These are phyloP conservation scores for Parnassius smintheus DNA, from an alignment of 2,888 invertebrate genomes.

Conservation along the genomic window DNA sequence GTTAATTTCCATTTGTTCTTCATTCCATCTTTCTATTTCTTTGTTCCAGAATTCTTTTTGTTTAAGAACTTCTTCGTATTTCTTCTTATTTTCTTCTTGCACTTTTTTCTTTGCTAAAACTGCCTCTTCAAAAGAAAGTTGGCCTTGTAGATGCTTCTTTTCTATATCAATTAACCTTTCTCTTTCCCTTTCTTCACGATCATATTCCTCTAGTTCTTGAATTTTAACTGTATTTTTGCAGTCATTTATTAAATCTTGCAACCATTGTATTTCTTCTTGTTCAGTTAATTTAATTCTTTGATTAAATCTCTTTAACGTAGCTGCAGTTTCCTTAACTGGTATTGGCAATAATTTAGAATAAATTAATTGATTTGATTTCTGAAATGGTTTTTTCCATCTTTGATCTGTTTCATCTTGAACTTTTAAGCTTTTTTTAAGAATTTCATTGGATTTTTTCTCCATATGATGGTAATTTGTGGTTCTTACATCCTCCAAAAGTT, in stretches of 20 bases:
- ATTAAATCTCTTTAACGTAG: slow-evolving; percentile 76
- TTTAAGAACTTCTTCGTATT: slow-evolving; percentile 71
- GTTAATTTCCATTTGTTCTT: slow-evolving; percentile 70
- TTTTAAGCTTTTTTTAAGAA: slow-evolving; percentile 44
- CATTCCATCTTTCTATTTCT: slow-evolving; percentile 77
- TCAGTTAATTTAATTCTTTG: slow-evolving; percentile 69
- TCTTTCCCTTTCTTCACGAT: slow-evolving; percentile 69
- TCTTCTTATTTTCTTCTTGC: slow-evolving; percentile 70
- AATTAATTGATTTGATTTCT: slow-evolving; percentile 37
- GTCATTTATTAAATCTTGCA: slow-evolving; percentile 71
- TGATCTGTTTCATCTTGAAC: slow-evolving; percentile 51
- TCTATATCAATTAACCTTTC: slow-evolving; percentile 77
- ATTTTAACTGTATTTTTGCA: slow-evolving; percentile 64
- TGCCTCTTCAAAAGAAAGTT: slow-evolving; percentile 82
- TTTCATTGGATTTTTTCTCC: slow-evolving; percentile 51
- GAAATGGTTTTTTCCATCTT: slow-evolving; percentile 37
- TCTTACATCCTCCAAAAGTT: slow-evolving; percentile 56
- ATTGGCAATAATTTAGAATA: neutral
- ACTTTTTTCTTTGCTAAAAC: slow-evolving; percentile 77
- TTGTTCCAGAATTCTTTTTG: slow-evolving; percentile 71
- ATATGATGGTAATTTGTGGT: slow-evolving; percentile 52
- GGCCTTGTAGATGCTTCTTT: slow-evolving; percentile 80
- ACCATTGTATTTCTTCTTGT: slow-evolving; percentile 73
- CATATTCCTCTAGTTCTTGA: slow-evolving; percentile 65
- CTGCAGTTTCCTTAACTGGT: slow-evolving; percentile 69